A percentile compares a stretch with the other conserved stretches of the same genome.
Conservation (phyloP, 1,140 invertebrate genomes). For the Idris sp. region DNA sequence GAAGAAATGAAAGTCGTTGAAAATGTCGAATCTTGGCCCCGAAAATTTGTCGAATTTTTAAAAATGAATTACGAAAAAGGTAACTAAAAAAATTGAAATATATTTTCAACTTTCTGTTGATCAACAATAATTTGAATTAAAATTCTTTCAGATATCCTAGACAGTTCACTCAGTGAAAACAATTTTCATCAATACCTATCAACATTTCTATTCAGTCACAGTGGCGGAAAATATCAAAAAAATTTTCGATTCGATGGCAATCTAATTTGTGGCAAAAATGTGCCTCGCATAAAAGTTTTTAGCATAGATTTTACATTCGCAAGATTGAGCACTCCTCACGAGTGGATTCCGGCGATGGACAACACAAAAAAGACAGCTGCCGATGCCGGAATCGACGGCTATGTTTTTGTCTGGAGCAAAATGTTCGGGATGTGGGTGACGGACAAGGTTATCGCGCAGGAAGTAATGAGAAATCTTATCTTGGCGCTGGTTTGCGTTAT, state of each 20-base stretch:
- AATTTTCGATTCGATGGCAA: constrained; percentile 83
- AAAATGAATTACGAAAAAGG: constrained; percentile 75
- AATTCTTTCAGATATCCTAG: constrained; percentile 65
- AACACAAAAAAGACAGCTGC: constrained; percentile 80
- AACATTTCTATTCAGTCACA: constrained; percentile 84
- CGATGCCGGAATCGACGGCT: constrained; percentile 79
- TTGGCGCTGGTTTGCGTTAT: constrained; percentile 90
- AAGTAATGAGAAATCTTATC: constrained; percentile 88
- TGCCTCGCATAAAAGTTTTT: constrained; percentile 80
- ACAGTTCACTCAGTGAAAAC: constrained; percentile 71
- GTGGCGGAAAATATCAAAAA: constrained; percentile 83
- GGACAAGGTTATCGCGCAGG: constrained; percentile 86
- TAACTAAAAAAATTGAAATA: too few relatives aligned
- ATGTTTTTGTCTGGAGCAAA: constrained; percentile 84
- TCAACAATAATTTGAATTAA: not conserved
- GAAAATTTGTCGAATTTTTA: constrained; percentile 81
- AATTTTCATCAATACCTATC: constrained; percentile 82
- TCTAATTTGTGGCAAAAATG: constrained; percentile 81
- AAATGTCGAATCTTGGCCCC: constrained; percentile 82
- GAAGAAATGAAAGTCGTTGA: constrained; percentile 79
- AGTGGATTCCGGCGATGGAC: constrained; percentile 88
- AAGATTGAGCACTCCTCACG: constrained; percentile 80
- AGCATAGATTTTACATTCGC: constrained; percentile 82
- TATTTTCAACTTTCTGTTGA: too few relatives aligned
- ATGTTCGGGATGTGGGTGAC: constrained; percentile 87